A percentile compares a stretch with the other conserved stretches of the same genome.
These are phyloP conservation scores for Thalassoma bifasciatum DNA, from an alignment of 2,113 vertebrate species.

Conservation along the genomic window DNA sequence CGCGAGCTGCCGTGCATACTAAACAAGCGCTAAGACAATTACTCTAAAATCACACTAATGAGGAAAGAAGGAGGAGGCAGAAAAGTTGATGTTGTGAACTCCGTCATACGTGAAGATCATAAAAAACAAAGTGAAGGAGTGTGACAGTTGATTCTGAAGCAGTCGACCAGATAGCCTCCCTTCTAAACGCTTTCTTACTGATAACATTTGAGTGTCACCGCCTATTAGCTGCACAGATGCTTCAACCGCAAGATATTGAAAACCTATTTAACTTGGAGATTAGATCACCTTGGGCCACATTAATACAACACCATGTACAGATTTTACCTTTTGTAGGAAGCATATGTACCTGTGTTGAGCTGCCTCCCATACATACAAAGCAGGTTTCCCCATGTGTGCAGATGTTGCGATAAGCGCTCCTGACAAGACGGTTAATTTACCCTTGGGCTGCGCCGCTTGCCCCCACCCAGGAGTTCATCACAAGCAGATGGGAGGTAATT, in stretches of 20 bases:
- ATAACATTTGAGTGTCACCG: conserved; percentile 13
- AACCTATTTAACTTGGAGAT: conserved; percentile 40
- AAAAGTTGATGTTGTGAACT: conserved; percentile 37
- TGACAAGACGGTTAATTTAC: conserved; percentile 84
- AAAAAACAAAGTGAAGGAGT: conserved; percentile 8
- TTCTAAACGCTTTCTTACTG: conserved; percentile 3
- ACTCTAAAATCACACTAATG: conserved; percentile 64
- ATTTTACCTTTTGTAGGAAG: conserved; percentile 33
- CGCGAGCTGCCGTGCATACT: conserved; percentile 56
- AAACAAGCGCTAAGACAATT: conserved; percentile 62
- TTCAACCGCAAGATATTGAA: conserved; percentile 13
- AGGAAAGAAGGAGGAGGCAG: conserved; percentile 42
- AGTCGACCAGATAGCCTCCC: conserved; percentile 32
- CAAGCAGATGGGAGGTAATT: conserved; percentile 90
- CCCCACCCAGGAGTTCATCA: conserved; percentile 74
- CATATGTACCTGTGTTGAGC: conserved; percentile 42
- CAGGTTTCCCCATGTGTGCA: conserved; percentile 71
- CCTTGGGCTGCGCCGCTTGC: conserved; percentile 74
- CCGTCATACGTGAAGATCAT: conserved; percentile 21
- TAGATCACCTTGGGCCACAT: conserved; percentile 17
- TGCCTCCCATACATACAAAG: conserved; percentile 62
- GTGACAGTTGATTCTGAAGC: not conserved
- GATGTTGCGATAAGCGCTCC: conserved; percentile 80
- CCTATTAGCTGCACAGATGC: conserved; percentile 13
- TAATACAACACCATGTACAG: conserved; percentile 24